Percentiles rank a stretch among this genome's conserved stretches.
These are phyloP conservation scores for Harpalus rufipes DNA, from an alignment of 2,888 invertebrate genomes.

Conservation along the genomic window DNA sequence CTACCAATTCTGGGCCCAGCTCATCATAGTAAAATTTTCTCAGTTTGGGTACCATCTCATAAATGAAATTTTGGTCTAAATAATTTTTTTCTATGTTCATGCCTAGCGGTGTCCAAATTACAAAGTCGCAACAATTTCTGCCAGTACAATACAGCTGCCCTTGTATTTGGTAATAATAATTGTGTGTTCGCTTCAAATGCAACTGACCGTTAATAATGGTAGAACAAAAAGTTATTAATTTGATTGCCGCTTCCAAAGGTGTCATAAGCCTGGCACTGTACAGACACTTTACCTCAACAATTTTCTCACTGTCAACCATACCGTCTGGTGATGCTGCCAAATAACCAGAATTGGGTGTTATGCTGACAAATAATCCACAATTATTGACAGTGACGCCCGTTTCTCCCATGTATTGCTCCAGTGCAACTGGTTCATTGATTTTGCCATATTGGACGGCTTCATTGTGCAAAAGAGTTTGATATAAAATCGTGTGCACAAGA, in stretches of 20 bases:
- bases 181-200: too few relatives aligned
- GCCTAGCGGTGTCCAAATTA: too few relatives aligned
- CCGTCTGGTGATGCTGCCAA: conserved; percentile 18
- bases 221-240: too few relatives aligned
- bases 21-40: too few relatives aligned
- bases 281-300: conserved; percentile 9
- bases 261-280: conserved; percentile 1
- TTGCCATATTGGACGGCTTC: conserved; percentile 8
- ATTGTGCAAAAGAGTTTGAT: neutral
- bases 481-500: neutral
- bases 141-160: too few relatives aligned
- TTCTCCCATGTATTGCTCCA: neutral
- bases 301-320: neutral
- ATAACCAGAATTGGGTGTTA: neutral
- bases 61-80: too few relatives aligned
- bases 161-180: too few relatives aligned
- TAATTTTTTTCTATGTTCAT: too few relatives aligned
- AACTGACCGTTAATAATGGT: too few relatives aligned
- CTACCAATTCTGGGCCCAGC: too few relatives aligned
- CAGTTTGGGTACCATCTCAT: too few relatives aligned
- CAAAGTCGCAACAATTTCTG: too few relatives aligned
- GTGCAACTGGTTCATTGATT: neutral
- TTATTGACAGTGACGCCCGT: neutral
- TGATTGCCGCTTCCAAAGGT: neutral
- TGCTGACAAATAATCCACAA: conserved; percentile 8